Evolutionary conservation across 1,140 invertebrate species (phyloP).

Genomic region (Euura lappo): DNA sequence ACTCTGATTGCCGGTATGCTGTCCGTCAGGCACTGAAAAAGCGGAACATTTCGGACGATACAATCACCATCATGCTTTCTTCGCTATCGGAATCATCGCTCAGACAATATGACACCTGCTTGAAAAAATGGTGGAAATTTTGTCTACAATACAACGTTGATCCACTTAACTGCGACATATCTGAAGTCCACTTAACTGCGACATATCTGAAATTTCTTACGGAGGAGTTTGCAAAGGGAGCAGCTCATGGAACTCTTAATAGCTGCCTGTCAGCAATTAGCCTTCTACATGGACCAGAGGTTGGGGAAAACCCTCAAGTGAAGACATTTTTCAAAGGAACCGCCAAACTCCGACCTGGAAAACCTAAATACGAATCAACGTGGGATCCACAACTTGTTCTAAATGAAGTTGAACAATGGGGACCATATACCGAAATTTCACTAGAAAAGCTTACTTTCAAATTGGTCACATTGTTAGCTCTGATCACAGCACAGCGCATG

Average conservation of each 20-base stretch:
- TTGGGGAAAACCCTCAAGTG: slow-evolving; percentile 6
- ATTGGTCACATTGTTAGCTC: slow-evolving; percentile 16
- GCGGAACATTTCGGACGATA: background rate
- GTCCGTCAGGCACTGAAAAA: background rate
- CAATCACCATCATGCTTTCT: background rate
- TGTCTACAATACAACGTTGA: background rate
- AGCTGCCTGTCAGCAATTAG: slow-evolving; percentile 10
- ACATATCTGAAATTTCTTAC: background rate
- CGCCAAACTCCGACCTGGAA: slow-evolving; percentile 12
- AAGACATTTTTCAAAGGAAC: slow-evolving; percentile 15
- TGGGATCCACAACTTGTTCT: background rate
- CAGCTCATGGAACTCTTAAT: slow-evolving; percentile 9
- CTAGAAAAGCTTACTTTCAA: background rate
- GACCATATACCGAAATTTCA: background rate
- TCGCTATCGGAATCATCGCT: slow-evolving; percentile 12
- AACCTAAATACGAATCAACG: slow-evolving; percentile 19
- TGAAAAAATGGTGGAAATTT: slow-evolving; percentile 13
- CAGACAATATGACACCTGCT: background rate
- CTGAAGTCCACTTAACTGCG: background rate
- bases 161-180: background rate
- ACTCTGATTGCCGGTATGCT: background rate
- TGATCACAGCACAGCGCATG: slow-evolving; percentile 18
- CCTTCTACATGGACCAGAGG: slow-evolving; percentile 7
- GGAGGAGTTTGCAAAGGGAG: slow-evolving; percentile 7
- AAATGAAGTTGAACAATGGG: background rate